A percentile compares a stretch with the other conserved stretches of the same genome.
Evolutionary conservation across 2,113 vertebrate species (phyloP).

Genomic region (Petroica traversi): DNA sequence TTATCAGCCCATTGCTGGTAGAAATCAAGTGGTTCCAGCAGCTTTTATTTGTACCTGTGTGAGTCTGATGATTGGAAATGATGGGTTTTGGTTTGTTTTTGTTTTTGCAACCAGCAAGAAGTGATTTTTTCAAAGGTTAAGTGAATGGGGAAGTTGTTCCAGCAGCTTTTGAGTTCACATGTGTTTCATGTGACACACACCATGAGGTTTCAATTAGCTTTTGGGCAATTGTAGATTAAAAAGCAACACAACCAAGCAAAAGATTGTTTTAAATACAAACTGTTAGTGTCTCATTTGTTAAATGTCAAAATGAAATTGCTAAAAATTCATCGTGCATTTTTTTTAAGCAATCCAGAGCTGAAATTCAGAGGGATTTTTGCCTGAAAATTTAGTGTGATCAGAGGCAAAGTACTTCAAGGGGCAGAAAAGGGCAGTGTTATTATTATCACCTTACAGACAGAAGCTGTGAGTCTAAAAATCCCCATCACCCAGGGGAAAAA

Average conservation of each 20-base stretch:
- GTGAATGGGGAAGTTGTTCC: neutral
- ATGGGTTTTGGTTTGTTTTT: neutral
- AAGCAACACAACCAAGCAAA: neutral
- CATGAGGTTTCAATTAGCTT: neutral
- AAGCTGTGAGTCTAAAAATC: neutral
- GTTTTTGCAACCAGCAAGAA: neutral
- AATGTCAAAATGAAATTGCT: neutral
- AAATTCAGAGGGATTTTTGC: neutral
- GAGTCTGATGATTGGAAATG: neutral
- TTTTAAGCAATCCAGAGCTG: neutral
- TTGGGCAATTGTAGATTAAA: neutral
- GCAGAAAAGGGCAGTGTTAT: neutral
- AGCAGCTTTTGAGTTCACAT: neutral
- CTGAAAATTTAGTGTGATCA: neutral
- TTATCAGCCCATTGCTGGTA: neutral
- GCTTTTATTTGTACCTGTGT: neutral
- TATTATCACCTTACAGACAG: neutral
- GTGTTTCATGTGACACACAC: neutral
- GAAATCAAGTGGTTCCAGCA: neutral
- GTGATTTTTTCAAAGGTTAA: fast-evolving
- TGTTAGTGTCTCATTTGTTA: neutral
- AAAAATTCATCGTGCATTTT: neutral
- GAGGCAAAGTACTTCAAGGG: neutral
- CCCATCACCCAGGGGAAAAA: neutral
- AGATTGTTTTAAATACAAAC: neutral